Evolutionary conservation across 1,140 invertebrate species (phyloP), one percentile per base, ranked within the genome.

Genomic region (Aphaenogaster floridana): DNA sequence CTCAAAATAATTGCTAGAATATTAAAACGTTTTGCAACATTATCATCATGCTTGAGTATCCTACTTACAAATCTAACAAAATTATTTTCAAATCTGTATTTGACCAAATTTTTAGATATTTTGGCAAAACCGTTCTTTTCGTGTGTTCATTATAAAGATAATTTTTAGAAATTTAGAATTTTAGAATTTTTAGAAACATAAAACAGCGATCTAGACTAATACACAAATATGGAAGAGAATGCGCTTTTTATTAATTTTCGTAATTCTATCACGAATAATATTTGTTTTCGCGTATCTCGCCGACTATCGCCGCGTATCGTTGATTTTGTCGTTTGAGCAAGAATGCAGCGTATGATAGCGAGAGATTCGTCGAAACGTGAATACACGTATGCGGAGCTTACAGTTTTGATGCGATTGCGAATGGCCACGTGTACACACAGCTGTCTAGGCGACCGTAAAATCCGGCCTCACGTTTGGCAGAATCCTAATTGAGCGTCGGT

Each of bases 401-500:
- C 50, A 50, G 28, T 34, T 72, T 72, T 15, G 69, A 21, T 13
- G 42, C 21, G 45, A 72, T 17, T 34, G 28, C 45, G 15, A 28
- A 28, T 15, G 45, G 8, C 13, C 52, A 34, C 34, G 36, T 36
- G 36, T 39, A 54, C 8, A 7, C 15, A 34, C 52, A 42, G n/a
- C 36, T 52, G 52, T n/a, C 17, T 28, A 15, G 17, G n/a, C 28
- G 48, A 13, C 21, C 11, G 21, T 69, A 50, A 69, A 69, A 69
- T 69, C 66, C 64, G n/a, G 42, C 64, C 42, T 50, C 42, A 13
- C 7, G 52, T 48, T 48, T 48, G 69, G 80, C 54, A 39, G 59
- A 48, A 61, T 84, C 13, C 69, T 84, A 76, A 74, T 61, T 48
- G 79, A 83, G 68, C 48, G 52, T 57, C 68, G 54, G 68, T 72